Base-by-base conservation (phyloP, 1,140 invertebrate genomes). In the Ips typographus region DNA sequence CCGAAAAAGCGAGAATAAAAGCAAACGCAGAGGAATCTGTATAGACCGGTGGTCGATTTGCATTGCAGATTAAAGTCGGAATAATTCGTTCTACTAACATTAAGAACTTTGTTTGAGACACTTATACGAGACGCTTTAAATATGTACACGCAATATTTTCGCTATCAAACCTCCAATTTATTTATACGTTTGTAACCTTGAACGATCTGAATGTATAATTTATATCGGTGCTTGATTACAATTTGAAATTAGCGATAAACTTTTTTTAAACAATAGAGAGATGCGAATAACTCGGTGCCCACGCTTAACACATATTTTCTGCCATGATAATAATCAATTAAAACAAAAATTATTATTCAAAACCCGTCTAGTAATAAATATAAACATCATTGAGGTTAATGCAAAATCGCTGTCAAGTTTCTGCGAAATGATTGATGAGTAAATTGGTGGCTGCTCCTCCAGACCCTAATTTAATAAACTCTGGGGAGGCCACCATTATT, bases 231-330 rank as follows among this genome's bases (percentile, higher is more conserved):
- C 6, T 49, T 49, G 44, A 49, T 49, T 49, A 49, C 44, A 49
- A 49, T 49, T 2, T 49, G 44, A 49, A 49, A 49, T 49, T 49
- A 49, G 44, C 44, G 7, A 49, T 49, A 49, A 49, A 49, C 44
- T 6, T 49, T 49, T 22, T 22, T 22, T 22, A 22, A 49, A 49
- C 44, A 49, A 49, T 49, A 49, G 7, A 22, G 3, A 6, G 1
- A 6, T 49, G 44, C 44, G 44, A 6, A 49, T 22, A 22, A 22
- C 44, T 49, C 6, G 44, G 44, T 8, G 6, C 44, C 22, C 44
- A 49, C 44, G 22, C 44, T 22, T 49, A 22, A 49, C 44, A 49
- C 44, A 6, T 49, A 2, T 49, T 49, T 1, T 49, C 22, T 49
- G 22, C 44, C 3, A 1, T 49, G 44, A 1, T 8, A 49, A 22